These are phyloP conservation scores for Gopherus flavomarginatus DNA, from an alignment of 2,113 vertebrate genomes.

Conservation along the genomic window DNA sequence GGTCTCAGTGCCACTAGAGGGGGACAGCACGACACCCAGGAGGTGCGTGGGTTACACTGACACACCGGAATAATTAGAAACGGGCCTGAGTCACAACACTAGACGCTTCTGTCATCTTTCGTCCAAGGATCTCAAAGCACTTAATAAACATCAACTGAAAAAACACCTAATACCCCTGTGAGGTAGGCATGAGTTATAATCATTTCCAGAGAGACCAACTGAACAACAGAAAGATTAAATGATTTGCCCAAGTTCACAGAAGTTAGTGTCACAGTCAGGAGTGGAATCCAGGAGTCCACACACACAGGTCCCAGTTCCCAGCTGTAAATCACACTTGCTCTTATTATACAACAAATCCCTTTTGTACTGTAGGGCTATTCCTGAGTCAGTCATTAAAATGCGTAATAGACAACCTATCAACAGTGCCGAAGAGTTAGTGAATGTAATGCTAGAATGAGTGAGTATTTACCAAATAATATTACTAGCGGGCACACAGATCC, in stretches of 20 bases:
- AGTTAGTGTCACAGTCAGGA: neutral
- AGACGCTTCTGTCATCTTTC: neutral
- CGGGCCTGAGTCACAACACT: neutral
- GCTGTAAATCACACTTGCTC: neutral
- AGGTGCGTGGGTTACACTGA: neutral
- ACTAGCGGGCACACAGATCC: neutral
- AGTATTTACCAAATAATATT: neutral
- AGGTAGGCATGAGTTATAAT: neutral
- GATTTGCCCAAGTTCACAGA: neutral
- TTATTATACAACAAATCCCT: neutral
- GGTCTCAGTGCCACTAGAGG: too few relatives aligned
- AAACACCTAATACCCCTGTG: neutral
- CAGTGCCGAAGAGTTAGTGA: neutral
- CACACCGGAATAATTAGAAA: neutral
- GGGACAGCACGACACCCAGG: too few relatives aligned
- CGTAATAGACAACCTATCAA: neutral
- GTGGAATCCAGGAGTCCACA: neutral
- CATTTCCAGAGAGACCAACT: neutral
- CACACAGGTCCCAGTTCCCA: neutral
- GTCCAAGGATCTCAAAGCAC: slow-evolving; percentile 19
- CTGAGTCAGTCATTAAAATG: neutral
- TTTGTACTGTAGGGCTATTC: neutral
- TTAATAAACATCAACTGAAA: neutral
- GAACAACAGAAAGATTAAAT: neutral
- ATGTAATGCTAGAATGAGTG: neutral